Conservation (phyloP, 2,888 invertebrate species). For the Andrena dorsata region DNA sequence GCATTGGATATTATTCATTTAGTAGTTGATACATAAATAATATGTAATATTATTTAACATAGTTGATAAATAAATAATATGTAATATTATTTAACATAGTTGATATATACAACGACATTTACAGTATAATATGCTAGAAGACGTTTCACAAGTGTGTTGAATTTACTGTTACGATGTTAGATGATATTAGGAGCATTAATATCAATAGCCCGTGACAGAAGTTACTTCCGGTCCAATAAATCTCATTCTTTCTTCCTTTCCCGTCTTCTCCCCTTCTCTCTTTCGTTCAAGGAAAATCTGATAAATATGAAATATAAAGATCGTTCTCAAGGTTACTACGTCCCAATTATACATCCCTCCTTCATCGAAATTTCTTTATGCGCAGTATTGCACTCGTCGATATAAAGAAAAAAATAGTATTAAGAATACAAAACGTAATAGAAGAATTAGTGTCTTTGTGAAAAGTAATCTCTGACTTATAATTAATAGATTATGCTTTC, state of each 20-base stretch:
- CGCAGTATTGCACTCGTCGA: not conserved
- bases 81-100: not conserved
- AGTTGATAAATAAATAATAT: too few relatives aligned
- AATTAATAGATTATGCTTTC: too few relatives aligned
- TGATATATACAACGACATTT: not conserved
- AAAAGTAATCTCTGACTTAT: too few relatives aligned
- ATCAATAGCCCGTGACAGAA: constrained; percentile 50
- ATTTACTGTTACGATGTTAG: constrained; percentile 31
- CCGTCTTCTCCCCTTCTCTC: not conserved
- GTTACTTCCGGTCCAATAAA: constrained; percentile 52
- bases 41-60: too few relatives aligned
- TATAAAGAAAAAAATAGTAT: not conserved
- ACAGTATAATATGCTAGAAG: constrained; percentile 3
- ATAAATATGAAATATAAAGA: constrained; percentile 2
- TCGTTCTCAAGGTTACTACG: not conserved
- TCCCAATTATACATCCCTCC: not conserved
- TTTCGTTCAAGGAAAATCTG: not conserved
- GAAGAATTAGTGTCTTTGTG: too few relatives aligned
- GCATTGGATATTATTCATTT: too few relatives aligned
- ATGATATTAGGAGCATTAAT: constrained; percentile 50
- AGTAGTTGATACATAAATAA: too few relatives aligned
- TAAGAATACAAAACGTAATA: too few relatives aligned
- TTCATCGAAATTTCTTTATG: not conserved
- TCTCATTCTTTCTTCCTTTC: constrained; percentile 32
- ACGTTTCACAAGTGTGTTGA: constrained; percentile 10